A percentile compares a stretch with the other conserved stretches of the same genome.
Evolutionary conservation across 2,113 vertebrate genomes (phyloP).

Genomic region (Periophthalmus modestus): DNA sequence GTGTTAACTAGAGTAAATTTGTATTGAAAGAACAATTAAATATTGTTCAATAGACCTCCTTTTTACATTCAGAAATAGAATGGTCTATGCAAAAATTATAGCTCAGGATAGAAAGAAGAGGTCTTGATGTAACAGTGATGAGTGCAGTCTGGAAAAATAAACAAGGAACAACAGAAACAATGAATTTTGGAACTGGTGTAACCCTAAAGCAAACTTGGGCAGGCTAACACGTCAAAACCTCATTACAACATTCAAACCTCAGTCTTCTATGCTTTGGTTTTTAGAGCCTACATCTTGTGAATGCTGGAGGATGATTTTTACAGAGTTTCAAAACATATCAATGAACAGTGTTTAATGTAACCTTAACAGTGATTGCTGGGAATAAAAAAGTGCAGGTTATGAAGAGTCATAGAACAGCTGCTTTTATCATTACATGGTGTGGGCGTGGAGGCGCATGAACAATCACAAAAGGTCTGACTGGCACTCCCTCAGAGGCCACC

Average conservation of each 20-base stretch:
- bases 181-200: not conserved
- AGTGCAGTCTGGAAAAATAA: too few relatives aligned
- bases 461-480: not conserved
- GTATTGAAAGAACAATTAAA: too few relatives aligned
- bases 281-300: too few relatives aligned
- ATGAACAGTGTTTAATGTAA: not conserved
- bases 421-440: not conserved
- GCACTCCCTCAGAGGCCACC: not conserved
- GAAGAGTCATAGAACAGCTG: too few relatives aligned
- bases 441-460: not conserved
- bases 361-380: too few relatives aligned
- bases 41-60: too few relatives aligned
- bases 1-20: too few relatives aligned
- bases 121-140: too few relatives aligned
- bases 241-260: not conserved
- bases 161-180: not conserved
- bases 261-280: not conserved
- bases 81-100: too few relatives aligned
- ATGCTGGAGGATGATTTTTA: not conserved
- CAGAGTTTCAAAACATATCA: not conserved
- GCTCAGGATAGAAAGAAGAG: too few relatives aligned
- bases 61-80: too few relatives aligned
- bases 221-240: not conserved
- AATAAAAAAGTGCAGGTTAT: too few relatives aligned
- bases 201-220: not conserved